phyloP scores from a whole-genome alignment of 2,113 vertebrate species.

The Camelus dromedarius region DNA sequence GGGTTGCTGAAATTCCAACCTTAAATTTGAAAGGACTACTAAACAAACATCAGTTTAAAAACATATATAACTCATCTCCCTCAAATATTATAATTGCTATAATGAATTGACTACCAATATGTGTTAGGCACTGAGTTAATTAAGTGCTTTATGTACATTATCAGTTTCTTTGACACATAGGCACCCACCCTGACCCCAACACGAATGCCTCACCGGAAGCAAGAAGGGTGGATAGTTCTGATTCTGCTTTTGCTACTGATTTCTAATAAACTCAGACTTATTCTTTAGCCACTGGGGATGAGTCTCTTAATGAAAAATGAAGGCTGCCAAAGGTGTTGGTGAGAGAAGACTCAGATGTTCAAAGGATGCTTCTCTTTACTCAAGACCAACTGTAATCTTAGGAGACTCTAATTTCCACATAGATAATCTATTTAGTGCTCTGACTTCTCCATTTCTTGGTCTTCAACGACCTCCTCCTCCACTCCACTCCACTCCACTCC shows the following conservation, averaged over 20 bases:
- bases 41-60: constrained; percentile 23
- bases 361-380: neutral
- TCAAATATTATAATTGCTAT: neutral
- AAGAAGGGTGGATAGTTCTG: neutral
- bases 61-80: neutral
- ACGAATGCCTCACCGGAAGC: neutral
- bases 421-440: neutral
- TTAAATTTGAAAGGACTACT: constrained; percentile 19
- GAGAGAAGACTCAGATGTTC: neutral
- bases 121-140: neutral
- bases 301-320: neutral
- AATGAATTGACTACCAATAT: neutral
- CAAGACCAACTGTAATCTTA: neutral
- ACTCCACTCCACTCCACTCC: neutral
- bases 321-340: neutral
- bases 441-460: neutral
- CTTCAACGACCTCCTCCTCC: neutral
- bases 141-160: neutral
- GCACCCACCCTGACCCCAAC: neutral
- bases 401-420: neutral
- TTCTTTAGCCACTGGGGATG: neutral
- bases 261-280: neutral
- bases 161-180: neutral
- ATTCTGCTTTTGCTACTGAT: neutral
- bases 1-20: constrained; percentile 5